Evolutionary conservation across 2,797 vertebrate genomes (phyloP).

Genomic region (Chloroceryle inda): DNA sequence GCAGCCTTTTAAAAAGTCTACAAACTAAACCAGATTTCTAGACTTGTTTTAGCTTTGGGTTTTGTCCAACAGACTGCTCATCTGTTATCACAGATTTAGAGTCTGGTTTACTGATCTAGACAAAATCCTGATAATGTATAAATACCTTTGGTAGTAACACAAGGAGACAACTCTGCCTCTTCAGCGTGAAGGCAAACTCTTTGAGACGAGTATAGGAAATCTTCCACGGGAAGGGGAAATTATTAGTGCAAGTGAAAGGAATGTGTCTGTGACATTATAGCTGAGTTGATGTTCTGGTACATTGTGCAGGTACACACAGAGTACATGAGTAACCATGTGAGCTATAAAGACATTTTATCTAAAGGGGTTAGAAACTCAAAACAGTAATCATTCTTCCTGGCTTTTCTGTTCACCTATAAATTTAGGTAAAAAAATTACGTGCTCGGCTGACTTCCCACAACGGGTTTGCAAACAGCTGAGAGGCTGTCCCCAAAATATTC

Average conservation of each 20-base stretch:
- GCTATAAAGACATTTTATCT: neutral
- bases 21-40: neutral
- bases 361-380: neutral
- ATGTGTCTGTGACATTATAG: neutral
- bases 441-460: neutral
- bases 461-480: constrained; percentile 13
- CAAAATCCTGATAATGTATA: neutral
- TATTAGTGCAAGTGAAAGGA: neutral
- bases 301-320: neutral
- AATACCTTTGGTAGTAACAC: neutral
- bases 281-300: neutral
- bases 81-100: neutral
- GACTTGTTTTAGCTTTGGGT: neutral
- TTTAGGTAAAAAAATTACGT: neutral
- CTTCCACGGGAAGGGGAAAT: neutral
- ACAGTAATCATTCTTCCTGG: neutral
- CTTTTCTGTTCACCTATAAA: neutral
- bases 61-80: neutral
- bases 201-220: neutral
- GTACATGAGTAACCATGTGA: neutral
- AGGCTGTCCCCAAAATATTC: neutral
- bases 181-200: neutral
- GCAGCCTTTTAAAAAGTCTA: neutral
- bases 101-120: neutral
- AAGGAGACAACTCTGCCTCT: neutral